These are phyloP conservation scores for Danaus chrysippus DNA, from an alignment of 2,888 invertebrate species.

Conservation along the genomic window DNA sequence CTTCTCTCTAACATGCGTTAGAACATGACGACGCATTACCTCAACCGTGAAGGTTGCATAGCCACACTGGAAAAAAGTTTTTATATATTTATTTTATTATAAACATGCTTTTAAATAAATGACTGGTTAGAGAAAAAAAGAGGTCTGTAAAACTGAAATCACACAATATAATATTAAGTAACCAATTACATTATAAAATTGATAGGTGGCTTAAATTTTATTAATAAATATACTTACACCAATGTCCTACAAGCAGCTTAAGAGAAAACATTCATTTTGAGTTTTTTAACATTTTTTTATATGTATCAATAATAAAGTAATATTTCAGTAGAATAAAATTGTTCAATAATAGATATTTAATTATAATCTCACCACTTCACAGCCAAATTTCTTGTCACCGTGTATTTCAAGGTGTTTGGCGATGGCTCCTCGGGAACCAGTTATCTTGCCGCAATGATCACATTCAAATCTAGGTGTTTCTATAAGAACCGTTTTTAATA, in stretches of 20 bases:
- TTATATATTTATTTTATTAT: too few relatives aligned
- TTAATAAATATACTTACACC: conserved; percentile 12
- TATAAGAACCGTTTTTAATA: conserved; percentile 27
- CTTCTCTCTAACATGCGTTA: conserved; percentile 79
- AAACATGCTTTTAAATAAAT: too few relatives aligned
- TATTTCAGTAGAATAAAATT: too few relatives aligned
- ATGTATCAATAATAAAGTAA: not conserved
- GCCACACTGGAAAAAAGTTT: conserved; percentile 79
- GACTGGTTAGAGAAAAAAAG: too few relatives aligned
- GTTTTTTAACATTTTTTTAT: not conserved
- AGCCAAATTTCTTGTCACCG: conserved; percentile 83
- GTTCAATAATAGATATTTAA: not conserved
- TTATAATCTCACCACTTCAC: conserved; percentile 73
- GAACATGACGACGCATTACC: conserved; percentile 87
- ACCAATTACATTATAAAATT: not conserved
- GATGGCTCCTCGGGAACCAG: conserved; percentile 86
- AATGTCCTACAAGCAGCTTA: conserved; percentile 15
- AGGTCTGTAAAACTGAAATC: too few relatives aligned
- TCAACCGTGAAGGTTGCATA: conserved; percentile 90
- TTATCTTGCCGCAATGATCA: conserved; percentile 85
- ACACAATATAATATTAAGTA: too few relatives aligned
- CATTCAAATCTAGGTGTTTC: conserved; percentile 77
- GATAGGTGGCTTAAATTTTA: not conserved
- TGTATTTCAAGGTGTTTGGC: conserved; percentile 85
- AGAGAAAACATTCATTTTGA: conserved; percentile 5